Percentiles rank a stretch among this genome's conserved stretches.
These are phyloP conservation scores for Myrmecobius fasciatus DNA, from an alignment of 2,113 vertebrate genomes.

Conservation along the genomic window DNA sequence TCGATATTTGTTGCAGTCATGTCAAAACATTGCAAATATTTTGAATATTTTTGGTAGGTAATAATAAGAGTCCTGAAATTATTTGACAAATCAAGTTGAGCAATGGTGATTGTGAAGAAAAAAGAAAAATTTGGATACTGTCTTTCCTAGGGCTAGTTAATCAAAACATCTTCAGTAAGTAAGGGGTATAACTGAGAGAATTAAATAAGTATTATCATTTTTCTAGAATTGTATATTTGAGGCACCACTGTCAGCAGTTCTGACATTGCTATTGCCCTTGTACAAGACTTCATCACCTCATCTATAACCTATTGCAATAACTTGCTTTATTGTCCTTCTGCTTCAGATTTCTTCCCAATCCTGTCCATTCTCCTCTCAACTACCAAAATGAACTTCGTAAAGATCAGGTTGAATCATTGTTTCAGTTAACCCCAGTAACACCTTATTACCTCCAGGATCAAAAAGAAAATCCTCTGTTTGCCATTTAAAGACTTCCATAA, in stretches of 20 bases:
- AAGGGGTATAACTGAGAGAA: background rate
- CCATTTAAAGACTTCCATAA: background rate
- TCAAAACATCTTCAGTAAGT: slow-evolving; percentile 44
- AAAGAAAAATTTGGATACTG: background rate
- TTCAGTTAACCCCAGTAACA: background rate
- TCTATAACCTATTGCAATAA: background rate
- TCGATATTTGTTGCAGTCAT: background rate
- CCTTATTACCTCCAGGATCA: background rate
- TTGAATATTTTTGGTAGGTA: background rate
- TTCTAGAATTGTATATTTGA: slow-evolving; percentile 39
- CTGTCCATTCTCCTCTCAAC: background rate
- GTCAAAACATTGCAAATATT: background rate
- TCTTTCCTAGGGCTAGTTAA: slow-evolving; percentile 50
- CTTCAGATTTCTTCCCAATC: background rate
- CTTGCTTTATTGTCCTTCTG: background rate
- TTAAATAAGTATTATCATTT: slow-evolving; percentile 3
- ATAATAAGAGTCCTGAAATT: slow-evolving; percentile 9
- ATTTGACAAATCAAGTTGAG: background rate
- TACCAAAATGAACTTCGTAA: background rate
- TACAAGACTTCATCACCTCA: background rate
- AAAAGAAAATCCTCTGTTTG: background rate
- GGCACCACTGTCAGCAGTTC: slow-evolving; percentile 15
- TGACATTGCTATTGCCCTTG: background rate
- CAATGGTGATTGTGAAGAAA: background rate
- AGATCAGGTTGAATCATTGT: background rate